These are phyloP conservation scores for Ammodytes dubius DNA, from an alignment of 2,113 vertebrate genomes.

Conservation along the genomic window DNA sequence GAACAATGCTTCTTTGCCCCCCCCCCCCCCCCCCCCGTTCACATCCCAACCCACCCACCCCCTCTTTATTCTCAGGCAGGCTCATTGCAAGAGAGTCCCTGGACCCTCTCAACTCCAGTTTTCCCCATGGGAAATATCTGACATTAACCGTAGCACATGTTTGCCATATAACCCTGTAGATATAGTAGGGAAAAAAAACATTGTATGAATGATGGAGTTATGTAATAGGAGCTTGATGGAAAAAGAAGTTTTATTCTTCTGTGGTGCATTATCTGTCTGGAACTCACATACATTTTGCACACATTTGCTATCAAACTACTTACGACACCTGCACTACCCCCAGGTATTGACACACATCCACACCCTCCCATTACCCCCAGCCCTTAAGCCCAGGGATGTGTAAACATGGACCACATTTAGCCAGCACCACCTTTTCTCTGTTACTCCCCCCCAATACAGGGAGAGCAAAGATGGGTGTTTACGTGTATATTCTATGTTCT, in stretches of 20 bases:
- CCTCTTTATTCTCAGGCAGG: slow-evolving; percentile 70
- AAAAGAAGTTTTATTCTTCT: slow-evolving; percentile 59
- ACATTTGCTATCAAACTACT: slow-evolving; percentile 42
- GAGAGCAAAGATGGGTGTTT: slow-evolving; percentile 47
- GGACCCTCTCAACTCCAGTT: slow-evolving; percentile 75
- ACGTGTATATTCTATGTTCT: slow-evolving; percentile 58
- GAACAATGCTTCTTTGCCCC: slow-evolving; percentile 70
- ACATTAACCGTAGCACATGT: slow-evolving; percentile 77
- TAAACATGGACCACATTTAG: slow-evolving; percentile 74
- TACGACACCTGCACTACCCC: slow-evolving; percentile 55
- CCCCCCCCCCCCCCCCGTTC: background rate
- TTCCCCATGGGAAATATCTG: slow-evolving; percentile 85
- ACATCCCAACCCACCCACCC: background rate
- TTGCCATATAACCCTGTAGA: slow-evolving; percentile 69
- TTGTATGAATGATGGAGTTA: slow-evolving; percentile 59
- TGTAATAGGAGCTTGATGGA: slow-evolving; percentile 48
- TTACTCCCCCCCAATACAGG: slow-evolving; percentile 15
- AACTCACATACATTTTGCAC: slow-evolving; percentile 55
- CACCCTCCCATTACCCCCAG: background rate
- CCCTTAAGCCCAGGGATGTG: slow-evolving; percentile 50
- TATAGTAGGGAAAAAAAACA: slow-evolving; percentile 37
- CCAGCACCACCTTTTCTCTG: slow-evolving; percentile 67
- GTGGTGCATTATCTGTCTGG: slow-evolving; percentile 59
- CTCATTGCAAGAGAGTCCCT: slow-evolving; percentile 70
- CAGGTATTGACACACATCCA: slow-evolving; percentile 36